phyloP scores from a whole-genome alignment of 2,113 vertebrate species.

The Delphinus delphis region DNA sequence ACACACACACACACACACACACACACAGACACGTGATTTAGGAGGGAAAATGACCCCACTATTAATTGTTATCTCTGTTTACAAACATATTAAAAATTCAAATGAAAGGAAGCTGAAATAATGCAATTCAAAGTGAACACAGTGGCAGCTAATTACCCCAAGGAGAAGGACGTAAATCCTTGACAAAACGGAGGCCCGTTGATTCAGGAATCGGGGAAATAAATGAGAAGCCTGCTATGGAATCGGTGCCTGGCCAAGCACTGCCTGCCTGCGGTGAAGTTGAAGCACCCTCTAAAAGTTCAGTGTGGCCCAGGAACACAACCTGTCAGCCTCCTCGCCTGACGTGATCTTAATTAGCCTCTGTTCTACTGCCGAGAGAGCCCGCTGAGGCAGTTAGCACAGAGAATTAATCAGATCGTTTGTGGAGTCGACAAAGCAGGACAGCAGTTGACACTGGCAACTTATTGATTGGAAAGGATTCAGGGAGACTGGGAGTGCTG shows the following conservation, averaged over 20 bases:
- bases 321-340: conserved; percentile 76
- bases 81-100: conserved; percentile 68
- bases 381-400: conserved; percentile 83
- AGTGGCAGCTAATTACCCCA: conserved; percentile 47
- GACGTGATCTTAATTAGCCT: conserved; percentile 86
- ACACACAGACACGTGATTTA: neutral
- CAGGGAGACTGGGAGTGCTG: conserved; percentile 66
- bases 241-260: neutral
- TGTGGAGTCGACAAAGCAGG: conserved; percentile 76
- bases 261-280: conserved; percentile 33
- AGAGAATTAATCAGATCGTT: conserved; percentile 85
- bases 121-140: conserved; percentile 53
- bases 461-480: conserved; percentile 72
- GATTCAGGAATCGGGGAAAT: conserved; percentile 2
- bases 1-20: neutral
- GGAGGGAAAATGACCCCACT: conserved; percentile 42
- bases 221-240: neutral
- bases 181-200: neutral
- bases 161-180: conserved; percentile 63
- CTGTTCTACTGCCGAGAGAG: conserved; percentile 79
- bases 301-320: conserved; percentile 69
- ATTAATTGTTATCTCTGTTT: conserved; percentile 65
- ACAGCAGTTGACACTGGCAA: conserved; percentile 76
- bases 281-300: conserved; percentile 73
- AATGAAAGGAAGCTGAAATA: conserved; percentile 67